Base-by-base conservation (phyloP, 2,113 vertebrate genomes). In the Gambusia affinis region DNA sequence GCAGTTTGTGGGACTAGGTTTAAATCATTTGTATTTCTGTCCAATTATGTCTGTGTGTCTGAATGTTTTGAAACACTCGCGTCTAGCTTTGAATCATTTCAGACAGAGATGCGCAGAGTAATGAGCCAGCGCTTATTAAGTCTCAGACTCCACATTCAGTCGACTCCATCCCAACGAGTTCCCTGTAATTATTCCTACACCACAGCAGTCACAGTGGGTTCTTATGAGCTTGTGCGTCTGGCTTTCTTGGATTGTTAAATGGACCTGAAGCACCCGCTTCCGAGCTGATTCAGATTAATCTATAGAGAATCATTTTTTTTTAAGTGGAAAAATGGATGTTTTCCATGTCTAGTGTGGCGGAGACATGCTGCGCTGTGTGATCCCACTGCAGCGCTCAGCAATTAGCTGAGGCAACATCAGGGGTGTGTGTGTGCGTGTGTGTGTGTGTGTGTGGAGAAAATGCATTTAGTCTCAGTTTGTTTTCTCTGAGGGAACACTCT, bases 251-350 rank as follows among this genome's bases (percentile, higher is more conserved):
- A 28, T 47, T 14, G 44, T 37, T 80, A 63, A 80, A 77, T 60
- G 71, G 31, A 30, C 4, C 4, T 33, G 67, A 74, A 77, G 73
- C 2, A 73, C 37, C 73, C 70, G 15, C 64, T 66, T 78, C 69
- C 66, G 24, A 66, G 51, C 22, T 70, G 66, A 66, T 70, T 64
- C 44, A 64, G 60, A 57, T 22, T 12, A 74, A 71, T 42, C 54
- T 66, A 47, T 57, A 2, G 60, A 74, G 60, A 72, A 62, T 68
- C 17, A 8, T 61, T 15, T 70, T 27, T 27, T 33, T 57, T 60
- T 64, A 44, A 79, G 57, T 60, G 63, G 64, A 30, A 31, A 42
- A 30, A 27, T 12, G 15, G 54, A 15, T 76, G 73, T 76, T 77
- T 69, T 79, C 1, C 0, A 1, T 11, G 8, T 61, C 0, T 42